Conservation (phyloP, 2,888 invertebrate species). For the Leptarthrus brevirostris region DNA sequence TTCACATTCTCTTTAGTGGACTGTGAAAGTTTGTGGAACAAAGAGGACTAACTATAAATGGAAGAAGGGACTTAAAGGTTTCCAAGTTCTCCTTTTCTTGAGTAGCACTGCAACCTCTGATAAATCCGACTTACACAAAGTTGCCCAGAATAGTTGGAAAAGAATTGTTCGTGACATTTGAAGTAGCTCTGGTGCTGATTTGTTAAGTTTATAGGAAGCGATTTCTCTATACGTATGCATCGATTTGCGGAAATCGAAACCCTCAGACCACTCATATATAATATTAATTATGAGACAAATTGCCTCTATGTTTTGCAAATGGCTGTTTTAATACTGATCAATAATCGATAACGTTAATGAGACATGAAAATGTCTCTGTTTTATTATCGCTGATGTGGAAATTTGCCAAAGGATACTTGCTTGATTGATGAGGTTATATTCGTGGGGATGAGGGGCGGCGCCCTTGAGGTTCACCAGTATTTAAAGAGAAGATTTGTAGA, state of each 20-base stretch:
- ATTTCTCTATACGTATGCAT: neutral
- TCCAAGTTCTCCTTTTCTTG: neutral
- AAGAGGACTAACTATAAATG: neutral
- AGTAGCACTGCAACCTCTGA: conserved; percentile 11
- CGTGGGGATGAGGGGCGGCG: too few species aligned
- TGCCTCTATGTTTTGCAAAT: conserved; percentile 8
- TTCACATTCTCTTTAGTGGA: conserved; percentile 22
- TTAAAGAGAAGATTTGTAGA: too few species aligned
- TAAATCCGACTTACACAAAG: conserved; percentile 15
- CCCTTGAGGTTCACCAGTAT: too few species aligned
- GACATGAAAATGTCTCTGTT: conserved; percentile 32
- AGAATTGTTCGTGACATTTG: conserved; percentile 24
- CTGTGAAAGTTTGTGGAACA: conserved; percentile 17
- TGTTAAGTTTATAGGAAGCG: conserved; percentile 1
- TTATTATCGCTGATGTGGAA: conserved; percentile 15
- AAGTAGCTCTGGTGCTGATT: conserved; percentile 26
- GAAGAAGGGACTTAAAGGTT: neutral
- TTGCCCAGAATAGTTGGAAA: conserved; percentile 24
- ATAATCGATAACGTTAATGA: conserved; percentile 42
- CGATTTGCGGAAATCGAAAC: neutral
- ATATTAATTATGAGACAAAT: conserved; percentile 27
- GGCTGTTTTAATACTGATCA: conserved; percentile 25
- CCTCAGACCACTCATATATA: neutral
- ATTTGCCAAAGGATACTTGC: conserved; percentile 7
- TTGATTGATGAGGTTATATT: conserved; percentile 2